phyloP scores from a whole-genome alignment of 2,797 vertebrate species.

The Dryobates pubescens region DNA sequence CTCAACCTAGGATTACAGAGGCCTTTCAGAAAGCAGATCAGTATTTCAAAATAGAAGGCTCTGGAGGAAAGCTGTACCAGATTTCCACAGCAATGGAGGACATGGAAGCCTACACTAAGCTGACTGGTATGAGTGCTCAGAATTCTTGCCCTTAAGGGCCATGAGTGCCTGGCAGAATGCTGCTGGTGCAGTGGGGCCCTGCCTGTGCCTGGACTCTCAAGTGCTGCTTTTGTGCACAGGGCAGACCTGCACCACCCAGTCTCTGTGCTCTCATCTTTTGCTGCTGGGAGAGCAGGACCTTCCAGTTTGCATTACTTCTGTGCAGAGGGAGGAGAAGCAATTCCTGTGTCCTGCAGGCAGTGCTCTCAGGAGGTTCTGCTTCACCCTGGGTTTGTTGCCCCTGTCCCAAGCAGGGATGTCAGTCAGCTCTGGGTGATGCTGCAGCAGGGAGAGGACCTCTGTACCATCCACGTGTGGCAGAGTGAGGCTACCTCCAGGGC shows the following conservation, averaged over 20 bases:
- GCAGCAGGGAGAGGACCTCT: not conserved
- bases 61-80: slow-evolving; percentile 74
- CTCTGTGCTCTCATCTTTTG: not conserved
- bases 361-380: not conserved
- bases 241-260: not conserved
- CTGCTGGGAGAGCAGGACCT: not conserved
- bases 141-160: not conserved
- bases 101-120: slow-evolving; percentile 94
- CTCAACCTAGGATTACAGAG: slow-evolving; percentile 89
- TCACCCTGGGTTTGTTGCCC: not conserved
- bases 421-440: not conserved
- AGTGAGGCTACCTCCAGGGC: not conserved
- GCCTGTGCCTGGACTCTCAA: not conserved
- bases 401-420: not conserved
- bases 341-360: not conserved
- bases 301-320: not conserved
- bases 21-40: slow-evolving; percentile 91
- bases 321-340: not conserved
- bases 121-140: slow-evolving; percentile 85
- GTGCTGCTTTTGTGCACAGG: not conserved
- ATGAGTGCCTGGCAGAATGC: not conserved
- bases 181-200: too few species aligned
- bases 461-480: not conserved
- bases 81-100: slow-evolving; percentile 91
- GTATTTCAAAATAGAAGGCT: slow-evolving; percentile 82